A percentile compares a stretch with the other conserved stretches of the same genome.
phyloP scores from a whole-genome alignment of 2,797 vertebrate genomes.

The Amniataba percoides region DNA sequence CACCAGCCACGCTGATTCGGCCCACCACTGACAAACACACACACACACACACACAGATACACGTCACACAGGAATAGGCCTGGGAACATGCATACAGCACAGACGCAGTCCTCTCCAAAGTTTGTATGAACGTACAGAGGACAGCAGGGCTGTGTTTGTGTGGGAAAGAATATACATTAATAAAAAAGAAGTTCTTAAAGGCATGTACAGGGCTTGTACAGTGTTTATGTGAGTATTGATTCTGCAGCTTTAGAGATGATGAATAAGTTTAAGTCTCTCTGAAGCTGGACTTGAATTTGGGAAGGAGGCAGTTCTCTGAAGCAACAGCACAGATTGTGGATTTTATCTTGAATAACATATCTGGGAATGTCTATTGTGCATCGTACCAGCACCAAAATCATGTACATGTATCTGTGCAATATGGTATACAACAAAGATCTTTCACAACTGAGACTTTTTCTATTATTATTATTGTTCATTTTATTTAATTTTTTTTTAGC shows the following conservation, averaged over 20 bases:
- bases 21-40: conserved; percentile 56
- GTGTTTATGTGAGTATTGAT: background rate
- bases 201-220: background rate
- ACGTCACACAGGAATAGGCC: conserved; percentile 17
- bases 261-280: background rate
- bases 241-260: background rate
- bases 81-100: background rate
- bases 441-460: too few relatives aligned
- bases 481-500: too few relatives aligned
- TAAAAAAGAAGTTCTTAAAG: background rate
- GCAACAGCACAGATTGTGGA: background rate
- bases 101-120: conserved; percentile 23
- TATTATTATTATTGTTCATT: too few relatives aligned
- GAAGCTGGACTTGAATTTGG: background rate
- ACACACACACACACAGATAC: background rate
- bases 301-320: background rate
- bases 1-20: conserved; percentile 60
- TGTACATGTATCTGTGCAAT: too few relatives aligned
- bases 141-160: conserved; percentile 10
- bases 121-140: conserved; percentile 16
- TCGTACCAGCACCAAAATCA: too few relatives aligned
- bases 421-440: too few relatives aligned
- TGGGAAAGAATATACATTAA: conserved; percentile 1
- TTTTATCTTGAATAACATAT: background rate
- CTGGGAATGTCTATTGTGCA: background rate